Percentiles rank a stretch among this genome's conserved stretches.
Conservation (phyloP, 1,140 invertebrate species). For the Nasonia vitripennis region DNA sequence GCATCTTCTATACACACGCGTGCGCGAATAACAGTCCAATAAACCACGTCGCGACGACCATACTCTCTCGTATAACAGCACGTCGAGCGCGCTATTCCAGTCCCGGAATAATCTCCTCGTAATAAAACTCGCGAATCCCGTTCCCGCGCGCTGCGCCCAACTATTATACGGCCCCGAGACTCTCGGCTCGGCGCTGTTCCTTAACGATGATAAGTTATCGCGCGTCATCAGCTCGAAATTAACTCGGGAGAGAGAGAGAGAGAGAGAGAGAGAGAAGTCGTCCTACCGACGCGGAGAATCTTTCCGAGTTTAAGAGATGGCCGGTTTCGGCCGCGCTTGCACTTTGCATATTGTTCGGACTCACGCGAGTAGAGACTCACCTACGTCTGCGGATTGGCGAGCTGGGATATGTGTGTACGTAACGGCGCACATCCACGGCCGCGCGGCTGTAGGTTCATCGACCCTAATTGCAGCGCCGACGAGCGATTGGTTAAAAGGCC, state of each 20-base stretch:
- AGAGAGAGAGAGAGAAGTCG: too few species aligned
- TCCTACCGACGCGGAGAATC: neutral
- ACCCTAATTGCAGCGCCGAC: conserved; percentile 59
- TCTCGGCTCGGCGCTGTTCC: too few species aligned
- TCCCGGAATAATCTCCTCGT: neutral
- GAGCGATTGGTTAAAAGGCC: conserved; percentile 68
- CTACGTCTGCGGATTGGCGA: neutral
- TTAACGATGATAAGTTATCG: conserved; percentile 24
- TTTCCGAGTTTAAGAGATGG: conserved; percentile 40
- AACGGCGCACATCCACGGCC: neutral
- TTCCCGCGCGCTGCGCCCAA: neutral
- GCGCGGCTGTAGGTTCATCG: conserved; percentile 58
- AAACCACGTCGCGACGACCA: too few species aligned
- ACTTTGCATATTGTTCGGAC: conserved; percentile 31
- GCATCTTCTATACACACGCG: neutral
- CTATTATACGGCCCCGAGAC: neutral
- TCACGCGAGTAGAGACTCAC: conserved; percentile 25
- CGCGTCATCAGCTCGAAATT: neutral
- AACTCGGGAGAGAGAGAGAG: neutral
- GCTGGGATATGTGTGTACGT: neutral
- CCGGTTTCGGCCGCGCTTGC: conserved; percentile 26
- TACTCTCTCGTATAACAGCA: neutral
- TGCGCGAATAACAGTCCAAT: neutral
- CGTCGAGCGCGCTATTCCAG: neutral
- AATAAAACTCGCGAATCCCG: neutral